Base-by-base conservation (phyloP, 30 jellyfish, hydroid and myxozoan species). In the Rhopilema esculentum region DNA sequence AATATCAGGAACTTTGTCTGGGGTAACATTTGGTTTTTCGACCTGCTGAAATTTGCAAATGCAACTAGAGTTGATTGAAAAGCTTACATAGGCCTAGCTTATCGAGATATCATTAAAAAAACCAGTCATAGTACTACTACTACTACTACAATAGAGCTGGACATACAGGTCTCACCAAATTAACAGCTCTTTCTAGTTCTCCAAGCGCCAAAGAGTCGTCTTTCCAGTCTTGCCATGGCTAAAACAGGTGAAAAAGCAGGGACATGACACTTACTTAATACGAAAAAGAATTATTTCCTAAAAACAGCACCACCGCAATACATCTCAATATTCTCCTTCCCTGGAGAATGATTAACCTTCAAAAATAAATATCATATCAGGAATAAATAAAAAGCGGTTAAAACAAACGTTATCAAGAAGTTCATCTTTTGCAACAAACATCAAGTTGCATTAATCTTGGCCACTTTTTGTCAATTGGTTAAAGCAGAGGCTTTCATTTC, bases 211-310 rank as follows among this genome's bases (percentile, higher is more conserved):
- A 72, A 4, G 61, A 29, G 40, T 72, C 93, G 19, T 82, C 91
- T 48, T 48, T 1, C 24, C 75, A 87, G 0, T 87, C 32, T 28
- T 71, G 73, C 93, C 93, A 84, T 27, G 70, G 93, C 93, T 84
- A 40, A 20, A 70, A 81, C 0, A 8, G 8, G 25, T 16, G 66
- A 18, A 31, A 64, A 80, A 22, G 33, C 0, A 16, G 57, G 12
- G 9, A 2, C 9, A 40, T 65, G n/a, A 65, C 7, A 15, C 40
- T 21, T 26, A 65, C 2, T 65, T 0, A 8, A 65, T 65, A 1
- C 19, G 12, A 65, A 7, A 65, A 15, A 17, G n/a, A 26, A 26
- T 0, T 7, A 4, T 2, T 0, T 20, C 28, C 29, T 21, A 28
- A 65, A 65, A 65, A 15, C 29, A n/a, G n/a, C n/a, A n/a, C n/a